Conservation (phyloP, 37 sponge, comb jelly and placozoan species). For the Chondrosia reniformis region DNA sequence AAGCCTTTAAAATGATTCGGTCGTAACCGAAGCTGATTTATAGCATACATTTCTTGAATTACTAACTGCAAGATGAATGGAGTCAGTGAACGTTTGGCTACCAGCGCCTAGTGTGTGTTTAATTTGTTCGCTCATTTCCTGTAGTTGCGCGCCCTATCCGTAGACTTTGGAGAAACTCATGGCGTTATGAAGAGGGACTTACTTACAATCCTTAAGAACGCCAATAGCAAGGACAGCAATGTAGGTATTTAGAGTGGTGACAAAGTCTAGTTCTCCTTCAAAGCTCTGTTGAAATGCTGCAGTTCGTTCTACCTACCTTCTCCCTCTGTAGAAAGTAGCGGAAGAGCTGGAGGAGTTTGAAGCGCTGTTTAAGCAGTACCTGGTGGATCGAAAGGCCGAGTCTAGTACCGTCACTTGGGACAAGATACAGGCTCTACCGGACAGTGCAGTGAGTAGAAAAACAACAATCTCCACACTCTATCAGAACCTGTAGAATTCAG, state of each 20-base stretch:
- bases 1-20: no score
- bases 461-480: no score
- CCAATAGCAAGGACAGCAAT: background rate
- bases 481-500: no score
- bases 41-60: no score
- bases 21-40: no score
- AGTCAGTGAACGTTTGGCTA: no score
- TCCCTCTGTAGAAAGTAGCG: slow-evolving; percentile 2
- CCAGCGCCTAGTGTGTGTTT: slow-evolving; percentile 7
- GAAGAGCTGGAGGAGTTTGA: slow-evolving; percentile 54
- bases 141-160: slow-evolving; percentile 14
- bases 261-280: no score
- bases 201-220: background rate
- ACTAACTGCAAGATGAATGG: slow-evolving; percentile 1
- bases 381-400: slow-evolving; percentile 31
- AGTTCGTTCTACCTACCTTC: background rate
- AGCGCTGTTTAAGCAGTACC: slow-evolving; percentile 48
- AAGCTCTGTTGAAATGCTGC: background rate
- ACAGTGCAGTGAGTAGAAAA: slow-evolving; percentile 17
- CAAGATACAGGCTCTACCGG: slow-evolving; percentile 45
- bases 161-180: slow-evolving; percentile 10
- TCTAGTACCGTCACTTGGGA: slow-evolving; percentile 59
- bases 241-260: no score
- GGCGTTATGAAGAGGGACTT: slow-evolving; percentile 21
- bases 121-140: background rate